These are phyloP conservation scores for Pollenia griseotomentosa DNA, from an alignment of 2,888 invertebrate species.

Conservation along the genomic window DNA sequence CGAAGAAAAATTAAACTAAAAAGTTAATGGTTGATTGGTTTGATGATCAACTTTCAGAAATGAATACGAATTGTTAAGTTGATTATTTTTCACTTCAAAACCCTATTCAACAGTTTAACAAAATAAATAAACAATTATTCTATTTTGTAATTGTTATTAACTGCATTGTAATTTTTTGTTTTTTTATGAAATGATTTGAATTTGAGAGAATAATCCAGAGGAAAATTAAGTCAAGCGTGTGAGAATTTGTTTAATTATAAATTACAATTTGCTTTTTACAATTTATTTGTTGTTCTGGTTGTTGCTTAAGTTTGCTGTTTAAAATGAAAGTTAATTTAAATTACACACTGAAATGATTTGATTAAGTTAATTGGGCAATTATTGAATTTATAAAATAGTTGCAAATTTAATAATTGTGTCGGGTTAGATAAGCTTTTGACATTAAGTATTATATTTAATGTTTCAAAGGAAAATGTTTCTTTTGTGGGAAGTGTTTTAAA, in stretches of 20 bases:
- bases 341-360: slow-evolving; percentile 6
- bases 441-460: no score
- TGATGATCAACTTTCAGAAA: slow-evolving; percentile 30
- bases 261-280: slow-evolving; percentile 5
- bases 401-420: neutral
- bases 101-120: slow-evolving; percentile 34
- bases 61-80: slow-evolving; percentile 16
- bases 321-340: slow-evolving; percentile 30
- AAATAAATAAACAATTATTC: slow-evolving; percentile 19
- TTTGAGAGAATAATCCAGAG: slow-evolving; percentile 11
- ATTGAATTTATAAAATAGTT: neutral
- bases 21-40: slow-evolving; percentile 49
- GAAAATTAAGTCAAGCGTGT: slow-evolving; percentile 62
- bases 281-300: neutral
- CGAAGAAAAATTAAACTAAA: neutral
- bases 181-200: neutral
- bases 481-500: no score
- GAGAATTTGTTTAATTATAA: slow-evolving; percentile 24
- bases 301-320: neutral
- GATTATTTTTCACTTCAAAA: slow-evolving; percentile 10
- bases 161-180: neutral
- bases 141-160: slow-evolving; percentile 5
- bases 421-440: no score
- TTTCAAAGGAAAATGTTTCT: no score
- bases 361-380: slow-evolving; percentile 9